phyloP scores from a whole-genome alignment of 2,888 invertebrate genomes.

The Luperina testacea region DNA sequence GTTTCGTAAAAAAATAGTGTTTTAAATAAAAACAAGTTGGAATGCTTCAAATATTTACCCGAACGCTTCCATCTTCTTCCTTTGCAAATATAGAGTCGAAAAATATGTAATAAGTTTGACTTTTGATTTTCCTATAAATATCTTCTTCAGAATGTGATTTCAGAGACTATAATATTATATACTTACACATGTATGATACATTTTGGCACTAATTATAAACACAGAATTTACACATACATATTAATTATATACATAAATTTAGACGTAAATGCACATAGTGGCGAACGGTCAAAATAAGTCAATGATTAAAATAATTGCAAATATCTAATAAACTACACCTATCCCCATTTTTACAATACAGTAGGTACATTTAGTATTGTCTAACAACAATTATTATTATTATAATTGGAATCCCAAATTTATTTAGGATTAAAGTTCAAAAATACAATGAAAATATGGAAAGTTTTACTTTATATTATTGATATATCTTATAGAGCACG shows the following conservation, averaged over 20 bases:
- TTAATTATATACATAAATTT: conserved; percentile 64
- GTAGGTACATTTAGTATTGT: conserved; percentile 62
- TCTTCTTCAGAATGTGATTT: conserved; percentile 39
- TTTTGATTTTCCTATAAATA: conserved; percentile 51
- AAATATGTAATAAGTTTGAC: conserved; percentile 66
- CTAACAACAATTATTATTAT: conserved; percentile 49
- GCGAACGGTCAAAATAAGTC: conserved; percentile 44
- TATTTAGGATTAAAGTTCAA: conserved; percentile 30
- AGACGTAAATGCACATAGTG: conserved; percentile 68
- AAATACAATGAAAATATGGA: conserved; percentile 24
- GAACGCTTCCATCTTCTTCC: conserved; percentile 47
- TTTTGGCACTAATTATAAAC: conserved; percentile 76
- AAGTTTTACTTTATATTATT: conserved; percentile 17
- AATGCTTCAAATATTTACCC: conserved; percentile 67
- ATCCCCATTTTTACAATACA: conserved; percentile 70
- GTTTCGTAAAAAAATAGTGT: conserved; percentile 48
- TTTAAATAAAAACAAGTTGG: conserved; percentile 66
- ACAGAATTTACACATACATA: conserved; percentile 55
- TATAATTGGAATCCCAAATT: conserved; percentile 35
- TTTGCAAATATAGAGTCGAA: conserved; percentile 68
- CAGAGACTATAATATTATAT: conserved; percentile 46
- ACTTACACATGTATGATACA: conserved; percentile 60
- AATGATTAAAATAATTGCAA: conserved; percentile 56
- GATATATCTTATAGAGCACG: conserved; percentile 1
- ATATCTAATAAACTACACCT: conserved; percentile 69